These are phyloP conservation scores for Vipera latastei DNA, from an alignment of 2,797 vertebrate genomes.

Conservation along the genomic window DNA sequence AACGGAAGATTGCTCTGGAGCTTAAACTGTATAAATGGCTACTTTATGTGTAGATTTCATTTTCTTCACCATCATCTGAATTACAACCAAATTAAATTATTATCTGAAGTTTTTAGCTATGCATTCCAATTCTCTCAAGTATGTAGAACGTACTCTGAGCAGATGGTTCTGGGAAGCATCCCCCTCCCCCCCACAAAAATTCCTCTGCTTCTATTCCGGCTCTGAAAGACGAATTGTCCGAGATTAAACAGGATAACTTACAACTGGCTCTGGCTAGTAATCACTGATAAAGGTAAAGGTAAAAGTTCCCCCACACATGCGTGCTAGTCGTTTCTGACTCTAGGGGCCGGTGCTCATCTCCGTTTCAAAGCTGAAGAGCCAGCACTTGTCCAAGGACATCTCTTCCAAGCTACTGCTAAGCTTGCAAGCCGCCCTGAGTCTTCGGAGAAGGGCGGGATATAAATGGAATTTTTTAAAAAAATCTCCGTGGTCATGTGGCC, in stretches of 20 bases:
- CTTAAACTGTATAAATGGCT: constrained; percentile 52
- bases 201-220: background rate
- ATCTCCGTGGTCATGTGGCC: too few species aligned
- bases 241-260: background rate
- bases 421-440: too few species aligned
- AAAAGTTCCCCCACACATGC: too few species aligned
- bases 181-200: background rate
- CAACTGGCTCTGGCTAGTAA: background rate
- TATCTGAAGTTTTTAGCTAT: constrained; percentile 45
- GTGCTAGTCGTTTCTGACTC: too few species aligned
- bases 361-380: too few species aligned
- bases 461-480: too few species aligned
- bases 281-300: background rate
- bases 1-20: constrained; percentile 50
- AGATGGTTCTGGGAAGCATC: background rate
- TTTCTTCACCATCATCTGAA: constrained; percentile 45
- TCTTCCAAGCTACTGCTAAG: too few species aligned
- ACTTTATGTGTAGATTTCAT: constrained; percentile 53
- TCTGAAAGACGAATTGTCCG: background rate
- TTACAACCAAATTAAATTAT: constrained; percentile 50
- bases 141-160: constrained; percentile 19
- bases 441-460: too few species aligned
- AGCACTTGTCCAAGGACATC: too few species aligned
- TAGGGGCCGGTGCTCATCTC: too few species aligned
- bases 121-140: constrained; percentile 45